phyloP scores from a whole-genome alignment of 2,888 invertebrate genomes.

The Embidobia sp. region DNA sequence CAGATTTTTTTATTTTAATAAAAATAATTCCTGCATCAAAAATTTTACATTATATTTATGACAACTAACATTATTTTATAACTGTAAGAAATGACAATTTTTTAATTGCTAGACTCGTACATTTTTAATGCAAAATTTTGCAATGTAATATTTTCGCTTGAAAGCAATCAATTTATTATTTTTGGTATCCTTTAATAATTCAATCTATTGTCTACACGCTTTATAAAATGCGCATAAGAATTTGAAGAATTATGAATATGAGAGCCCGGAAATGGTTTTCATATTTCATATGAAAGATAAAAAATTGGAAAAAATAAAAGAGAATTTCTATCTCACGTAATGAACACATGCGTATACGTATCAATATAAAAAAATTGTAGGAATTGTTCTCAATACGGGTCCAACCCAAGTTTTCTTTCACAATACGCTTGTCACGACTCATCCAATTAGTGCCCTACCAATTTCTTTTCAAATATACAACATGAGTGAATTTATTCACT shows the following conservation, averaged over 20 bases:
- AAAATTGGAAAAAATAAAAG: slow-evolving; percentile 5
- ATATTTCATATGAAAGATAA: slow-evolving; percentile 23
- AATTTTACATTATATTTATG: no score
- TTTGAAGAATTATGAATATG: slow-evolving; percentile 50
- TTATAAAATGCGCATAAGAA: slow-evolving; percentile 30
- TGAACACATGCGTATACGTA: slow-evolving; percentile 8
- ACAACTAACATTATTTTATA: no score
- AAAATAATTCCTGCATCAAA: no score
- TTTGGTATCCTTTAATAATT: slow-evolving; percentile 8
- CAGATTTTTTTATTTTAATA: no score
- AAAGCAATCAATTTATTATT: slow-evolving; percentile 1
- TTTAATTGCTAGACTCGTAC: no score
- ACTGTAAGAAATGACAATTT: no score
- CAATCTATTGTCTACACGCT: slow-evolving; percentile 33
- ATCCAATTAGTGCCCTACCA: slow-evolving; percentile 41
- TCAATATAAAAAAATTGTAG: slow-evolving; percentile 10
- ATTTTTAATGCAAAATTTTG: no score
- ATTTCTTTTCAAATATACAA: slow-evolving; percentile 35
- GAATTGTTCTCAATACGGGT: slow-evolving; percentile 8
- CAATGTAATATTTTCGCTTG: neutral
- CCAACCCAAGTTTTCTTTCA: slow-evolving; percentile 21
- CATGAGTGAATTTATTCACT: slow-evolving; percentile 34
- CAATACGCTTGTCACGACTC: slow-evolving; percentile 46
- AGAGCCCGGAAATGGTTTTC: slow-evolving; percentile 16
- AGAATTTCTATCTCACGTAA: slow-evolving; percentile 19